Conservation (phyloP, 2,113 vertebrate genomes). For the Serinus canaria region DNA sequence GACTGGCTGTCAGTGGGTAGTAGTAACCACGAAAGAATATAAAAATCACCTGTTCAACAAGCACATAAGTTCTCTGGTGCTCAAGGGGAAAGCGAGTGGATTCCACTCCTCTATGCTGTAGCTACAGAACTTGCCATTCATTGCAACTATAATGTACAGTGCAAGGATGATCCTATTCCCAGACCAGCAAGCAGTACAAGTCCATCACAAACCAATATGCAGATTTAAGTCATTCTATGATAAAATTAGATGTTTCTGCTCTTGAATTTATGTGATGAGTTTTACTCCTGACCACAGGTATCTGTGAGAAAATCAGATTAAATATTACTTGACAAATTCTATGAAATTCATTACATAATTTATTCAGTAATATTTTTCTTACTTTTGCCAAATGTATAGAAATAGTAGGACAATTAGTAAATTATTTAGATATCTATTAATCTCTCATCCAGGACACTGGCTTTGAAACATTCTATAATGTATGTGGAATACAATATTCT, state of each 20-base stretch:
- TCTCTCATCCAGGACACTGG: not conserved
- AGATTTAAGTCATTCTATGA: not conserved
- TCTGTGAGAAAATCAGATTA: not conserved
- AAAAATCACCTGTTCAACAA: not conserved
- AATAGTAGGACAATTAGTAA: not conserved
- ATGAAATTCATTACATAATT: not conserved
- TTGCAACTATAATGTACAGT: not conserved
- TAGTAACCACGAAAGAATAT: not conserved
- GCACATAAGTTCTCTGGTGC: not conserved
- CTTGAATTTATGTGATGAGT: not conserved
- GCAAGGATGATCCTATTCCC: not conserved
- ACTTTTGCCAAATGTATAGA: not conserved
- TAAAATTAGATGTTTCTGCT: not conserved
- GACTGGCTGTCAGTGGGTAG: not conserved
- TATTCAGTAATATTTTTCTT: constrained; percentile 21
- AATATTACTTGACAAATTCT: not conserved
- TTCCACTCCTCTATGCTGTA: not conserved
- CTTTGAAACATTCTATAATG: not conserved
- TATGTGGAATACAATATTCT: not conserved
- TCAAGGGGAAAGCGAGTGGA: not conserved
- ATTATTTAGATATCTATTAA: not conserved
- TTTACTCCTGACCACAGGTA: not conserved
- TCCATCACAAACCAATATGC: not conserved
- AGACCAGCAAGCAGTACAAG: not conserved
- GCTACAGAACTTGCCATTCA: not conserved